Evolutionary conservation across 2,888 invertebrate species (phyloP), one percentile per base, ranked within the genome.

Genomic region (Acronicta alni): DNA sequence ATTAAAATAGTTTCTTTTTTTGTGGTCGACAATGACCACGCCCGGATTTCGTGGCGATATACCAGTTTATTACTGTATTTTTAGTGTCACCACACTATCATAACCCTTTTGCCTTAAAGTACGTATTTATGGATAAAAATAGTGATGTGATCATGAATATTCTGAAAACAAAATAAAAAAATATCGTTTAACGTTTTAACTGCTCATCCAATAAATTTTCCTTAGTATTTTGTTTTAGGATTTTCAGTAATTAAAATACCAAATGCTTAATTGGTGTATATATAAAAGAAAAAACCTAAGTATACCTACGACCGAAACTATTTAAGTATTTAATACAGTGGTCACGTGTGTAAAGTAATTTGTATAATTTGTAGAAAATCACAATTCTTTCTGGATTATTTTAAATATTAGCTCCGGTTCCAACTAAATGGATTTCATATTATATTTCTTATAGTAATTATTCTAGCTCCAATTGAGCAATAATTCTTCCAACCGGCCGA

Each of bases 1-100:
- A 92, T 92, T 91, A 91, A 92, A 92, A 92, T 89, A 85, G 67
- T 59, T 86, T 83, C n/a, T n/a, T 85, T 88, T 89, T 89, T 90
- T 89, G 89, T 84, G 89, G 92, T 90, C 87, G 88, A 72, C 76
- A 57, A 64, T 76, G 68, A 74, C 78, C 74, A 54, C 67, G 80
- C 80, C 76, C 80, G 80, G 77, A 78, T 83, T 38, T 26, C 18
- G 64, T 62, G 69, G 67, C 67, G 67, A 63, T 64, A 62, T 73
- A 67, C 55, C 49, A 68, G 62, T 83, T 84, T 84, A 81, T 48
- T 38, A n/a, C 47, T 56, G 49, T n/a, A 39, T 32, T 55, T 52
- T 51, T 62, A 46, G 8, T 63, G 47, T 56, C 41, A 26, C 32
- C 26, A 48, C 2, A 55, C n/a, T 35, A 35, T 10, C 35, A 37